Conservation (phyloP, 92 coral and sea anemone genomes). For the Hydrozoanthus gracilis region DNA sequence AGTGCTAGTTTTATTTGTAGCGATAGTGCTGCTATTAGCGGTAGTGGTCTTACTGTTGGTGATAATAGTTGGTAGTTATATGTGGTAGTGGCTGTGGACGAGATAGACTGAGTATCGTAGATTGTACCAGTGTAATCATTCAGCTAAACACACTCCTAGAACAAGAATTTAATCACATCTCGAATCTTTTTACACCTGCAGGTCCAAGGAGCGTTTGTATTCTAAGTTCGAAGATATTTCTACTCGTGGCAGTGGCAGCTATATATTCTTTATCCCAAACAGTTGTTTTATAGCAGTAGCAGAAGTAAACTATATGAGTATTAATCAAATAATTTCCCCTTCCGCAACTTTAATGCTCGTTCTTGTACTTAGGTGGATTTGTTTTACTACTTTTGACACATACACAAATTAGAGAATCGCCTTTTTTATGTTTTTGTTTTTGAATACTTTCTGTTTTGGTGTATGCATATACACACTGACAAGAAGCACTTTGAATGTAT, state of each 20-base stretch:
- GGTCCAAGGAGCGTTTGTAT: background rate
- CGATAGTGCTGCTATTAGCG: background rate
- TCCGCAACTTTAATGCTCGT: no score
- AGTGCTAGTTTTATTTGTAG: no score
- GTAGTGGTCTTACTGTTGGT: background rate
- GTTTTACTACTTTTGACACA: no score
- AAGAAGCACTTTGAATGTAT: no score
- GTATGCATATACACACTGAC: no score
- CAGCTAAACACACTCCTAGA: background rate
- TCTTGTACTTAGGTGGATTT: no score
- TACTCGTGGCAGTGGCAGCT: background rate
- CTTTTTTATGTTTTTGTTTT: no score
- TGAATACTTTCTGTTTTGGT: no score
- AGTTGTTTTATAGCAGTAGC: conserved; percentile 14
- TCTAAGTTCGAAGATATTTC: background rate
- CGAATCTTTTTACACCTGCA: background rate
- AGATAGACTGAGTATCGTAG: background rate
- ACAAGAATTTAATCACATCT: background rate
- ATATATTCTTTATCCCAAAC: background rate
- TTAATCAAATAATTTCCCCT: no score
- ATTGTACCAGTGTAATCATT: background rate
- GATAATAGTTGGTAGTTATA: background rate
- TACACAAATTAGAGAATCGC: no score
- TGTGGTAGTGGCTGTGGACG: background rate
- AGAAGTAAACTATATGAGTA: background rate